Percentiles rank a stretch among this genome's conserved stretches.
Evolutionary conservation across 2,888 invertebrate genomes (phyloP).

Genomic region (Trichopoda pennipes): DNA sequence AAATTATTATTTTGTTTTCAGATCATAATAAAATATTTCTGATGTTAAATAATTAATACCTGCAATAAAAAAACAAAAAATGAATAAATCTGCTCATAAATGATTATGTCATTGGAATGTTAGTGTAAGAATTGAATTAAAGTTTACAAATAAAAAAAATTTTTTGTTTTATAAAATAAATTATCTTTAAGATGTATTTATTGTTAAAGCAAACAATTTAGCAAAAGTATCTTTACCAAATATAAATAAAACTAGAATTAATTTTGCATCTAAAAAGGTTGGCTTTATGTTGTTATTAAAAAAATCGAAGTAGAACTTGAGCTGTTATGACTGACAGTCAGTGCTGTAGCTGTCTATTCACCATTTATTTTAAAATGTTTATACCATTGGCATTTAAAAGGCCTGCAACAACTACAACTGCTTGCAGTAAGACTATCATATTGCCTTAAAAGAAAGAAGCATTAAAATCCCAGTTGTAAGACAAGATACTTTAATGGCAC

Average conservation of each 20-base stretch:
- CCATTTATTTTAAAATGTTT: conserved; percentile 6
- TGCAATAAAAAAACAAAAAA: conserved; percentile 3
- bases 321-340: conserved; percentile 14
- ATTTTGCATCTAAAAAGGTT: background rate
- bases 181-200: conserved; percentile 14
- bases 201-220: no score
- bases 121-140: conserved; percentile 40
- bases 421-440: conserved; percentile 35
- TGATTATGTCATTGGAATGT: conserved; percentile 49
- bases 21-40: conserved; percentile 9
- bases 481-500: conserved; percentile 23
- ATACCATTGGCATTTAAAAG: conserved; percentile 31
- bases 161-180: background rate
- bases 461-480: background rate
- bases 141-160: background rate
- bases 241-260: background rate
- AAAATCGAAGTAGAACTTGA: background rate
- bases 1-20: conserved; percentile 4
- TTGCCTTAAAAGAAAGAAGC: background rate
- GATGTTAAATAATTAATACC: background rate
- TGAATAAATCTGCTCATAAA: background rate
- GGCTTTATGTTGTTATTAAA: background rate
- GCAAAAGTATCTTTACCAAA: background rate
- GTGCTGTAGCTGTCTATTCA: background rate
- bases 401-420: conserved; percentile 31